Percentiles rank a stretch among this genome's conserved stretches.
Evolutionary conservation across 2,113 vertebrate species (phyloP).

Genomic region (Emydocephalus ijimae): DNA sequence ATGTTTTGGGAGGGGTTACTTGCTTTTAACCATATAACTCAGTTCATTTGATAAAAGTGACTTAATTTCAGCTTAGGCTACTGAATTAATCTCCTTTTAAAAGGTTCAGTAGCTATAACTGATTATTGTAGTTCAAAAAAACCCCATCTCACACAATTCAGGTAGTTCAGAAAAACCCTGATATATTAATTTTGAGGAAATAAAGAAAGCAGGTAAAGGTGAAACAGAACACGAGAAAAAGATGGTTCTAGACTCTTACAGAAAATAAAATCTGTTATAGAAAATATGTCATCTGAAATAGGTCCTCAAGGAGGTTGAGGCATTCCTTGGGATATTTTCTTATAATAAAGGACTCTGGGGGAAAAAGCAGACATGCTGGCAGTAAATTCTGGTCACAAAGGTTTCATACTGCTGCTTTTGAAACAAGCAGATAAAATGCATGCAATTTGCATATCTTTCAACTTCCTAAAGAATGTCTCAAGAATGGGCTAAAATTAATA

Average conservation of each 20-base stretch:
- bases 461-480: slow-evolving; percentile 5
- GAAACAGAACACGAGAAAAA: neutral
- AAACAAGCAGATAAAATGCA: slow-evolving; percentile 3
- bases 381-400: slow-evolving; percentile 29
- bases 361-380: slow-evolving; percentile 8
- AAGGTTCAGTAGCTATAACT: slow-evolving; percentile 64
- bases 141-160: neutral
- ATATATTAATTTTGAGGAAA: slow-evolving; percentile 40
- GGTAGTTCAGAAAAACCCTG: slow-evolving; percentile 13
- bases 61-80: slow-evolving; percentile 73
- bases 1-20: slow-evolving; percentile 79
- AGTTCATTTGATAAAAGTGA: slow-evolving; percentile 74
- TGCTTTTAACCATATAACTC: slow-evolving; percentile 83
- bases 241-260: neutral
- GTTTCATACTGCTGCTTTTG: slow-evolving; percentile 12
- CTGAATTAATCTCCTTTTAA: slow-evolving; percentile 73
- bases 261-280: slow-evolving; percentile 23
- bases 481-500: slow-evolving; percentile 1
- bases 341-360: accelerated
- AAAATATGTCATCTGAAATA: neutral
- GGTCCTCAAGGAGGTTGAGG: slow-evolving; percentile 17
- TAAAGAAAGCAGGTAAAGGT: slow-evolving; percentile 24
- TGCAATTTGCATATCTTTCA: slow-evolving; percentile 11
- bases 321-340: neutral
- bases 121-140: slow-evolving; percentile 48